Evolutionary conservation across 2,888 invertebrate genomes (phyloP), one percentile per base, ranked within the genome.

Genomic region (Sylvicola cinctus): DNA sequence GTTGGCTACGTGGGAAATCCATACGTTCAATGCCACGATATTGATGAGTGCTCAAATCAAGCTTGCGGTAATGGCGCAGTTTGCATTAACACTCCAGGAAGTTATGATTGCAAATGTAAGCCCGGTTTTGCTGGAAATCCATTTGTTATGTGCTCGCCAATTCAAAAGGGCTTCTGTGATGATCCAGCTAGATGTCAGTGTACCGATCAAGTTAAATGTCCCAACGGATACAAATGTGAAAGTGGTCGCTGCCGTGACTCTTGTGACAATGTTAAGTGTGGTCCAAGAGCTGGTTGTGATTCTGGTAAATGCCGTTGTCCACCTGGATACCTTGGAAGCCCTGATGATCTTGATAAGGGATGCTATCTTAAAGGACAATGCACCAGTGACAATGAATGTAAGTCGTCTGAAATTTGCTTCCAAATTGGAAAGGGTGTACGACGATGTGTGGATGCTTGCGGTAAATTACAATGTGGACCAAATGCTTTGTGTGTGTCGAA

Each of bases 81-180:
- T 29, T 93, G 93, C 49, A 77, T 88, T 41, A 91, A 93, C 51
- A 80, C 81, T 0, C 70, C 76, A 11, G 91, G 91, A 34, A 75
- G 79, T 45, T 91, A 75, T 51, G 84, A 84, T 50, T 93, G 93
- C 52, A 70, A 79, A 28, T 93, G 93, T 50, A 74, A 79, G 49
- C 77, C 78, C 40, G 75, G 75, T 32, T 78, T 71, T 50, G 74
- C 75, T 37, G 88, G 88, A 32, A 87, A 90, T 65, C 88, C 90
- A 1, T 87, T 85, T 49, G 67, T 74, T 40, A 70, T 77, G 48
- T 88, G 88, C 49, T 72, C 76, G 29, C 65, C 70, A 49, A 63
- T 78, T 15, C 69, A 74, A 43, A 65, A 71, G 30, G 67, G 70
- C 12, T 68, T 71, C 43, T 84, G 84, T 47, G 61, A 66, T 32